These are phyloP conservation scores for Chlorops oryzae DNA, from an alignment of 1,140 invertebrate species.

Conservation along the genomic window DNA sequence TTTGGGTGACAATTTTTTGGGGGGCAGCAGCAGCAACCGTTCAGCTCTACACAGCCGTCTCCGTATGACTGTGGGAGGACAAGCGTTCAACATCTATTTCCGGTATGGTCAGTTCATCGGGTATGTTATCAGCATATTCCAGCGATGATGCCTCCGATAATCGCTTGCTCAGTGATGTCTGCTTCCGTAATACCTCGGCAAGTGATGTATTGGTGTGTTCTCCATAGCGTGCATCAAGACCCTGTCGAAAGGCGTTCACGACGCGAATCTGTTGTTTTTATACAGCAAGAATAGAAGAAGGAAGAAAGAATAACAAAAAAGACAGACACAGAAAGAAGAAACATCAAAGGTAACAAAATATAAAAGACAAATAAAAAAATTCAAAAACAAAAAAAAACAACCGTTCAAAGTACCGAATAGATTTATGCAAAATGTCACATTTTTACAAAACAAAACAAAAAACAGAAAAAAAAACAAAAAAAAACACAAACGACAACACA, in stretches of 20 bases:
- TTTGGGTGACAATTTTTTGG: too few species aligned
- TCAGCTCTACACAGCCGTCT: conserved; percentile 85
- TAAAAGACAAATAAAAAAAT: not conserved
- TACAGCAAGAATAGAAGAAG: not conserved
- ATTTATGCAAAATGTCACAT: not conserved
- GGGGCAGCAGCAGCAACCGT: too few species aligned
- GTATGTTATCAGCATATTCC: conserved; percentile 83
- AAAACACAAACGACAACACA: too few species aligned
- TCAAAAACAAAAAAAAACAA: not conserved
- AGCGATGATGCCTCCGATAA: conserved; percentile 85
- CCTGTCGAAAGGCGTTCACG: conserved; percentile 98
- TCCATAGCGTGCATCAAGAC: conserved; percentile 88
- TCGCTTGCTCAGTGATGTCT: conserved; percentile 81
- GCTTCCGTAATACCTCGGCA: conserved; percentile 84
- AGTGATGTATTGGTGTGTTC: conserved; percentile 84
- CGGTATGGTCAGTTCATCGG: conserved; percentile 77
- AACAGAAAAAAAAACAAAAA: too few species aligned
- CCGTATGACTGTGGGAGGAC: conserved; percentile 86
- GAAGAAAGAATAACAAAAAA: not conserved
- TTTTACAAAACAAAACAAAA: too few species aligned
- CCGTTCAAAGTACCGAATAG: not conserved
- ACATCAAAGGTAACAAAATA: not conserved
- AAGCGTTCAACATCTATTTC: conserved; percentile 86
- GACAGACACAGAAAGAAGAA: not conserved
- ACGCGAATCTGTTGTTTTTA: conserved; percentile 79